A percentile compares a stretch with the other conserved stretches of the same genome.
Conservation (phyloP, 2,888 invertebrate genomes). For the Amphipyra tragopoginis region DNA sequence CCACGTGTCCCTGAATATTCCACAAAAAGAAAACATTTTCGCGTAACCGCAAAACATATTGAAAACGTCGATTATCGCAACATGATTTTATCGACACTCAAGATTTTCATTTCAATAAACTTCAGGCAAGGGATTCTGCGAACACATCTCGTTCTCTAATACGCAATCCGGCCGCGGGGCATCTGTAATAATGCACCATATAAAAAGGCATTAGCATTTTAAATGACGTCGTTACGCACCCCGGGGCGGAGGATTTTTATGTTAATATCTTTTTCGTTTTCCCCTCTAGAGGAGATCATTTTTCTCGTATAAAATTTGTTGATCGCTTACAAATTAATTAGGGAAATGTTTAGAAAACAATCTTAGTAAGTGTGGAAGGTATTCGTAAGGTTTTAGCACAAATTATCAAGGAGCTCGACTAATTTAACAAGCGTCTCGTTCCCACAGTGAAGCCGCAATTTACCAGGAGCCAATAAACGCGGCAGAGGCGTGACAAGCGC, state of each 20-base stretch:
- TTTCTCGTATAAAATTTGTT: conserved; percentile 15
- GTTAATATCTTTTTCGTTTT: conserved; percentile 52
- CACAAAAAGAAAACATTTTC: conserved; percentile 14
- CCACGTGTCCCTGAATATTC: neutral
- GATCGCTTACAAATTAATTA: conserved; percentile 41
- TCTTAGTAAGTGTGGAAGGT: conserved; percentile 25
- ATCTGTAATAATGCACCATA: conserved; percentile 65
- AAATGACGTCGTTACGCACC: conserved; percentile 64
- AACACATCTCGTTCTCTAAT: conserved; percentile 38
- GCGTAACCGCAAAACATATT: conserved; percentile 46
- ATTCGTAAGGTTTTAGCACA: conserved; percentile 32
- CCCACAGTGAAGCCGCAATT: conserved; percentile 45
- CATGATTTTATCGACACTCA: conserved; percentile 39
- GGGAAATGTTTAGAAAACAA: conserved; percentile 21
- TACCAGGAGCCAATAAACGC: conserved; percentile 70
- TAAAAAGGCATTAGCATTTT: conserved; percentile 72
- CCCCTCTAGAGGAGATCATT: conserved; percentile 24
- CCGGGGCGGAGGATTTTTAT: conserved; percentile 44
- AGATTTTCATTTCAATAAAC: conserved; percentile 55
- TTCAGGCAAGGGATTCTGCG: conserved; percentile 33
- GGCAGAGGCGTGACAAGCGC: conserved; percentile 60
- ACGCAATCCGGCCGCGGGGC: conserved; percentile 49
- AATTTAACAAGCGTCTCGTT: conserved; percentile 52
- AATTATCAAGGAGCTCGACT: conserved; percentile 49
- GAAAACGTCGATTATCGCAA: conserved; percentile 46